phyloP scores from a whole-genome alignment of 2,888 invertebrate species.

The Lithophane socia region DNA sequence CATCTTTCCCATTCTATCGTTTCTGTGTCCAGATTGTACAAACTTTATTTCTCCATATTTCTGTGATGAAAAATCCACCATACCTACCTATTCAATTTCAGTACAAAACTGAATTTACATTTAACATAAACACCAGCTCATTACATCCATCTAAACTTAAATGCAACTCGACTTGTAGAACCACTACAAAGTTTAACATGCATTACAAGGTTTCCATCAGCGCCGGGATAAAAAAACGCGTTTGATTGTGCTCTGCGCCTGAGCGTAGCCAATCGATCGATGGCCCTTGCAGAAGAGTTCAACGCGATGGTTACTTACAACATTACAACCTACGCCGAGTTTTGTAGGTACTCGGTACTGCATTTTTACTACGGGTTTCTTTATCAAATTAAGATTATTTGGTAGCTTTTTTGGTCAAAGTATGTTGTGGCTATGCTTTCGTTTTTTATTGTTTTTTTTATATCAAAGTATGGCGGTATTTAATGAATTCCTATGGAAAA shows the following conservation, averaged over 20 bases:
- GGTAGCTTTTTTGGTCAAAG: background rate
- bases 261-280: slow-evolving; percentile 85
- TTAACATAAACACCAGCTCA: background rate
- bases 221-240: slow-evolving; percentile 69
- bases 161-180: slow-evolving; percentile 15
- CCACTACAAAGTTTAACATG: slow-evolving; percentile 39
- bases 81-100: background rate
- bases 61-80: background rate
- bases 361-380: slow-evolving; percentile 28
- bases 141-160: slow-evolving; percentile 10
- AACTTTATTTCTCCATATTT: background rate
- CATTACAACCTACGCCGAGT: slow-evolving; percentile 45
- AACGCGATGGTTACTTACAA: slow-evolving; percentile 74
- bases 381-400: background rate
- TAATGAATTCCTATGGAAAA: background rate
- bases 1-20: background rate
- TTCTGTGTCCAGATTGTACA: background rate
- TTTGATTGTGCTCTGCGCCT: slow-evolving; percentile 76
- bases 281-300: slow-evolving; percentile 86
- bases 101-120: background rate
- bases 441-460: background rate
- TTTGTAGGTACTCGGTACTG: slow-evolving; percentile 23
- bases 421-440: background rate
- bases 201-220: slow-evolving; percentile 58
- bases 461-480: background rate